Percentiles rank a stretch among this genome's conserved stretches.
These are phyloP conservation scores for Euthynnus affinis DNA, from an alignment of 2,797 vertebrate species.

Conservation along the genomic window DNA sequence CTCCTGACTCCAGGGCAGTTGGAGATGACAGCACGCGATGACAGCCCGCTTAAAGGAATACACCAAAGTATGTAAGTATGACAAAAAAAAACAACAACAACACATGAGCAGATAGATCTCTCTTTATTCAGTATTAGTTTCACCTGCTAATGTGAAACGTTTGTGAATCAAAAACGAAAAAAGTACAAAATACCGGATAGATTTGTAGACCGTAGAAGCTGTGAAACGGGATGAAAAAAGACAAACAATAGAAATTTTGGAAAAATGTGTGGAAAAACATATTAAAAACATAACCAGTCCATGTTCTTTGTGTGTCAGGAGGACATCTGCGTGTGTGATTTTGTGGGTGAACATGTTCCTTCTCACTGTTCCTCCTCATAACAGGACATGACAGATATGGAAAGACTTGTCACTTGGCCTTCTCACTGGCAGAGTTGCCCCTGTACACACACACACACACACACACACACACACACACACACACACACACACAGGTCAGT, in stretches of 20 bases:
- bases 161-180: neutral
- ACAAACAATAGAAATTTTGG: neutral
- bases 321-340: conserved; percentile 4
- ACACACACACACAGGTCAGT: conserved; percentile 38
- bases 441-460: conserved; percentile 26
- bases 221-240: neutral
- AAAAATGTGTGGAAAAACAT: neutral
- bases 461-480: conserved; percentile 1
- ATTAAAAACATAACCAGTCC: neutral
- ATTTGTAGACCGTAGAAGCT: neutral
- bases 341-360: neutral
- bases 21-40: conserved; percentile 27
- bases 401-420: conserved; percentile 46
- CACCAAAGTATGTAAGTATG: neutral
- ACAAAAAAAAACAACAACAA: conserved; percentile 9
- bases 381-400: conserved; percentile 71
- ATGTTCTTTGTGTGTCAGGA: neutral
- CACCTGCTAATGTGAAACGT: neutral
- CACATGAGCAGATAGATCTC: neutral
- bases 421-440: conserved; percentile 18
- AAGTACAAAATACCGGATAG: neutral
- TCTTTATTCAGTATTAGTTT: neutral
- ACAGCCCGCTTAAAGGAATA: conserved; percentile 23
- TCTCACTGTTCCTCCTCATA: conserved; percentile 30
- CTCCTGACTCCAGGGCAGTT: conserved; percentile 39